phyloP scores from a whole-genome alignment of 1,140 invertebrate species.

The Drosophila orosa region DNA sequence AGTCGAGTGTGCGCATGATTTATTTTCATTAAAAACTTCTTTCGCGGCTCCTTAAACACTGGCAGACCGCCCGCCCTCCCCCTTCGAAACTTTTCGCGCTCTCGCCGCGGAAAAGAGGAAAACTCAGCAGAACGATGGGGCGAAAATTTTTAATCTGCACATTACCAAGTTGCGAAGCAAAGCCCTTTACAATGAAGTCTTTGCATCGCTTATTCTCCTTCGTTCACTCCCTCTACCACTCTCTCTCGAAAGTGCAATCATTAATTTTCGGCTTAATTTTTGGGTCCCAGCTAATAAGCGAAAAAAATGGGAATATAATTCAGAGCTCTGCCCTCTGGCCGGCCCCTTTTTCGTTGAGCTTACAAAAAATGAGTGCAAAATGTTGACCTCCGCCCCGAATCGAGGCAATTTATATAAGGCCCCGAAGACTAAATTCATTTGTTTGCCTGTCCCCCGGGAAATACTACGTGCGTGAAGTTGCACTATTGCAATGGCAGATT shows the following conservation, averaged over 20 bases:
- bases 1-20: constrained; percentile 71
- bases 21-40: constrained; percentile 75
- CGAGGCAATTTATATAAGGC: constrained; percentile 30
- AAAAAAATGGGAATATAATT: constrained; percentile 61
- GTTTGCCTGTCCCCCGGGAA: constrained; percentile 46
- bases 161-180: constrained; percentile 65
- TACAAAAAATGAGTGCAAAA: constrained; percentile 55
- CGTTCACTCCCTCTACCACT: constrained; percentile 8
- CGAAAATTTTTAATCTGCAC: constrained; percentile 70
- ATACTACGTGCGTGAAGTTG: constrained; percentile 61
- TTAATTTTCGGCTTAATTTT: constrained; percentile 74
- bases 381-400: constrained; percentile 14
- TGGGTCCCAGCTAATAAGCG: constrained; percentile 49
- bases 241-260: constrained; percentile 64
- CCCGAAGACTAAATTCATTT: constrained; percentile 61
- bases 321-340: constrained; percentile 17
- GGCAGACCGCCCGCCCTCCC: constrained; percentile 27
- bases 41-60: constrained; percentile 59
- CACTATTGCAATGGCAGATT: constrained; percentile 61
- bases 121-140: constrained; percentile 41
- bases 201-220: constrained; percentile 41
- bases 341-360: constrained; percentile 40
- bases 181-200: constrained; percentile 40
- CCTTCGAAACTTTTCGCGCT: constrained; percentile 52
- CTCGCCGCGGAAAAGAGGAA: constrained; percentile 39